A percentile compares a stretch with the other conserved stretches of the same genome.
Evolutionary conservation across 2,113 vertebrate genomes (phyloP).

Genomic region (Spermophilus dauricus): DNA sequence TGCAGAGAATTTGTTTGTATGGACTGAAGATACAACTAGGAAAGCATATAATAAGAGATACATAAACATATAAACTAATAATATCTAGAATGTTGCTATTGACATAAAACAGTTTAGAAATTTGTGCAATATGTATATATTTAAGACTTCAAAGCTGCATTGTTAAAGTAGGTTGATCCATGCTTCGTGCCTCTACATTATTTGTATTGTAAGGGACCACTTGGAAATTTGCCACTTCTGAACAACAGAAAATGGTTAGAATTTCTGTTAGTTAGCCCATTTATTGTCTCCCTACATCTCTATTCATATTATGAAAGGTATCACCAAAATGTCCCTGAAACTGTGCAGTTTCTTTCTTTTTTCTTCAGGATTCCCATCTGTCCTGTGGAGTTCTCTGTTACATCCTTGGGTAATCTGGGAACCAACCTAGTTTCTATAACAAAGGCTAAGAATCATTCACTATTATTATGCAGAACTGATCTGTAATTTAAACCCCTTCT

Average conservation of each 20-base stretch:
- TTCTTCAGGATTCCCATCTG: constrained; percentile 89
- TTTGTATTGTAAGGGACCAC: constrained; percentile 48
- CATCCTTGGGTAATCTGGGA: constrained; percentile 85
- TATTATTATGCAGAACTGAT: constrained; percentile 84
- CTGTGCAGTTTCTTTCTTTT: constrained; percentile 75
- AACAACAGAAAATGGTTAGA: constrained; percentile 77
- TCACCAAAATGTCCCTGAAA: constrained; percentile 84
- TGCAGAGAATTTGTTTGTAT: not conserved
- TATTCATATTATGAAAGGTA: constrained; percentile 85
- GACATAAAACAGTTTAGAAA: not conserved
- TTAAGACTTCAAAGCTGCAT: not conserved
- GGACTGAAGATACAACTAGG: not conserved
- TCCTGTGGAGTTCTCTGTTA: constrained; percentile 87
- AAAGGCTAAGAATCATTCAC: constrained; percentile 85
- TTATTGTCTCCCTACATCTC: constrained; percentile 68
- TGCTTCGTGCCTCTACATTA: not conserved
- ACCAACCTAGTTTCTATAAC: constrained; percentile 85
- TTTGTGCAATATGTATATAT: not conserved
- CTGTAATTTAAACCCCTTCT: constrained; percentile 85
- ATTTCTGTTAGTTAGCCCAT: constrained; percentile 82
- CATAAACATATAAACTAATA: not conserved
- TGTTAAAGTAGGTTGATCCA: not conserved
- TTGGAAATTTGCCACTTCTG: constrained; percentile 76
- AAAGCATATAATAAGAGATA: not conserved
- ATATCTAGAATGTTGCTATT: not conserved